Percentiles rank a stretch among this genome's conserved stretches.
Evolutionary conservation across 2,113 vertebrate genomes (phyloP).

Genomic region (Stomatorhinus ivindoensis): DNA sequence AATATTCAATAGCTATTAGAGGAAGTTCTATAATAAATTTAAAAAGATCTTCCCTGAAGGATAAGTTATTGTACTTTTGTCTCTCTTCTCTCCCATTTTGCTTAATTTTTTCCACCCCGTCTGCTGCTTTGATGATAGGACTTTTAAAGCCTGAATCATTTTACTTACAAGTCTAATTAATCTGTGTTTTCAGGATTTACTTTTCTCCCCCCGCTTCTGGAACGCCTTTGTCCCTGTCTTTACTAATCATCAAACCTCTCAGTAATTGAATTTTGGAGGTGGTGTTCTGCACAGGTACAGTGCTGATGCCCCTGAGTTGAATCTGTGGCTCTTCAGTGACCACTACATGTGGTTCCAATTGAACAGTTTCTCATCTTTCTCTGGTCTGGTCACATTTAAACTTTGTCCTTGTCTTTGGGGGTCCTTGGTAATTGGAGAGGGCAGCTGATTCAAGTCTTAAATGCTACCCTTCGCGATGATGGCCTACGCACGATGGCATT

Average conservation of each 20-base stretch:
- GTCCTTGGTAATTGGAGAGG: not conserved
- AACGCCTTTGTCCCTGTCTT: not conserved
- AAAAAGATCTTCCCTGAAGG: not conserved
- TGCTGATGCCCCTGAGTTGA: not conserved
- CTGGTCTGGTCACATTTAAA: not conserved
- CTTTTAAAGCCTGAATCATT: not conserved
- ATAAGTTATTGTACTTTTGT: not conserved
- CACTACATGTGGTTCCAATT: not conserved
- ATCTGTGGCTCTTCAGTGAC: not conserved
- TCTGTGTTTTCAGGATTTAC: not conserved
- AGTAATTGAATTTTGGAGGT: not conserved
- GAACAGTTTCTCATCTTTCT: not conserved
- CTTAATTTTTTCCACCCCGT: not conserved
- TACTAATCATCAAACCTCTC: not conserved
- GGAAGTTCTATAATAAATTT: not conserved
- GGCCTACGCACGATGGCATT: not conserved
- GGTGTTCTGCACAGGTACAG: not conserved
- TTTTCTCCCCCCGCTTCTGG: not conserved
- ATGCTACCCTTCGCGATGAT: not conserved
- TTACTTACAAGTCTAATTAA: not conserved
- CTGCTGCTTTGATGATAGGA: slow-evolving; percentile 4
- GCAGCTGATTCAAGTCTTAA: not conserved
- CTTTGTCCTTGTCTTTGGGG: not conserved
- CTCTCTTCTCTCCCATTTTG: not conserved
- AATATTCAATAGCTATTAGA: not conserved